Conservation (phyloP, 2,113 vertebrate genomes). For the Charadrius vociferus region DNA sequence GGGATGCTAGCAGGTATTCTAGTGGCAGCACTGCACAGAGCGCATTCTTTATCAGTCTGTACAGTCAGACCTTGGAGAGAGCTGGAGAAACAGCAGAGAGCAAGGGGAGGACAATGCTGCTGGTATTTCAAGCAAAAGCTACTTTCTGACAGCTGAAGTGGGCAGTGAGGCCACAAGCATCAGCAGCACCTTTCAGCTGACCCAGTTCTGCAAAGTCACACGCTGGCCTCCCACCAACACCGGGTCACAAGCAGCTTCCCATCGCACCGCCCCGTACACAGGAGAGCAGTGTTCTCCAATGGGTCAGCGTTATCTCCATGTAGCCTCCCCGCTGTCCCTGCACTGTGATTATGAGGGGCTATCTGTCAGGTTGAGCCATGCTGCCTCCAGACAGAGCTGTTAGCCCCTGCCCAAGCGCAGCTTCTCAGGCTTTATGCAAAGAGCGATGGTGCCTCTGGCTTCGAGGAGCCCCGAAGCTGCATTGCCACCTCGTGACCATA, state of each 20-base stretch:
- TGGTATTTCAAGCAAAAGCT: neutral
- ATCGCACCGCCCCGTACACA: neutral
- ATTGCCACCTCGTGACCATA: neutral
- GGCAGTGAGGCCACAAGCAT: fast-evolving
- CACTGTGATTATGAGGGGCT: fast-evolving
- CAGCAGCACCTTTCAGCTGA: neutral
- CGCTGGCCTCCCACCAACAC: fast-evolving
- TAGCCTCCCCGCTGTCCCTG: neutral
- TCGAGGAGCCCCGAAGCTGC: neutral
- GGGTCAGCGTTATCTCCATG: neutral
- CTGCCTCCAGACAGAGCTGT: neutral
- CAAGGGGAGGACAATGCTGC: neutral
- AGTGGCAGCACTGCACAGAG: neutral
- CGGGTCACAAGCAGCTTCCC: neutral
- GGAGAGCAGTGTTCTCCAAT: fast-evolving
- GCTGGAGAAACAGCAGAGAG: neutral
- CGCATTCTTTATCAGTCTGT: neutral
- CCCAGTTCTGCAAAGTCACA: neutral
- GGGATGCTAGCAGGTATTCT: neutral
- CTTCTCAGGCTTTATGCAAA: neutral
- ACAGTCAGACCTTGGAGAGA: neutral
- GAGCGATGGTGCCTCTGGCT: neutral
- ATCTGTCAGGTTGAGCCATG: neutral
- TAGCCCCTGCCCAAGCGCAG: neutral
- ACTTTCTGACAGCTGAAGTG: neutral